Percentiles rank a stretch among this genome's conserved stretches.
Evolutionary conservation across 1,140 invertebrate species (phyloP).

Genomic region (Drepana arcuata): DNA sequence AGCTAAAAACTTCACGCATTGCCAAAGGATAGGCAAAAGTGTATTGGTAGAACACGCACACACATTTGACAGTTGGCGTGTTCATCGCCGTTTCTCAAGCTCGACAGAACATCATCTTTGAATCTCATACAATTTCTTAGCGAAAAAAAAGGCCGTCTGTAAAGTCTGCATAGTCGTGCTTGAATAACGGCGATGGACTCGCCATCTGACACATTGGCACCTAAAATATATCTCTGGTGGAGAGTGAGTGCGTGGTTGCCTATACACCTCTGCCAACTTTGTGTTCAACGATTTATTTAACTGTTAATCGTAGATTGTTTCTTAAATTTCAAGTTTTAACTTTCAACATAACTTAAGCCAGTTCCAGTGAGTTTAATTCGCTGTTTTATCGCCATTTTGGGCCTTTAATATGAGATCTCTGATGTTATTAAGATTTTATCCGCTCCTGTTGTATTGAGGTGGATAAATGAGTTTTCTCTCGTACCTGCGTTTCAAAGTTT

Average conservation of each 20-base stretch:
- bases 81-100: too few relatives aligned
- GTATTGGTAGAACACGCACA: too few relatives aligned
- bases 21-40: neutral
- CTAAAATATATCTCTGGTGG: too few relatives aligned
- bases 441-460: constrained; percentile 48
- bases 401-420: constrained; percentile 45
- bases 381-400: constrained; percentile 31
- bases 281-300: too few relatives aligned
- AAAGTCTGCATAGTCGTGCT: too few relatives aligned
- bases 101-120: neutral
- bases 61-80: too few relatives aligned
- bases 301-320: neutral
- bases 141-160: neutral
- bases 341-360: neutral
- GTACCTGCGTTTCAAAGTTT: constrained; percentile 5
- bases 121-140: neutral
- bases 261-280: too few relatives aligned
- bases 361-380: constrained; percentile 8
- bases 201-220: too few relatives aligned
- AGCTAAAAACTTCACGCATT: neutral
- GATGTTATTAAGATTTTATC: constrained; percentile 55
- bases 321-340: neutral
- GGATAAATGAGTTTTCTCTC: constrained; percentile 40
- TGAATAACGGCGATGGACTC: too few relatives aligned
- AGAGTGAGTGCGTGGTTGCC: too few relatives aligned